Evolutionary conservation across 2,888 invertebrate species (phyloP), one percentile per base, ranked within the genome.

Genomic region (Scrobipalpa costella): DNA sequence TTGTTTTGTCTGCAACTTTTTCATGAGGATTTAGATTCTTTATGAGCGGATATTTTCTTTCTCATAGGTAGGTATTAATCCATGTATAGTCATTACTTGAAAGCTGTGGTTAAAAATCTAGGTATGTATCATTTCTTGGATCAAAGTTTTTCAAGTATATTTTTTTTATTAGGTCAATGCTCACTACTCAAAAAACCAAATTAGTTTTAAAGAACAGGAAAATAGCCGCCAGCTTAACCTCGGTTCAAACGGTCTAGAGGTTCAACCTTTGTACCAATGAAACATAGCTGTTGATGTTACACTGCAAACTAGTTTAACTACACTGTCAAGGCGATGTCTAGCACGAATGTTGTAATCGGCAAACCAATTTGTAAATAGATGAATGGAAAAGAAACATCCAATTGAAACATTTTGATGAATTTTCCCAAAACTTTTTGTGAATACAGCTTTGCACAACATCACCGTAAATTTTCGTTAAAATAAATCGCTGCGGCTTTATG

Each of bases 201-300:
- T 44, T 11, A 11, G 6, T 6, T 9, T 52, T 9, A 52, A 27
- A 5, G 13, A 52, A 52, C 19, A 21, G 21, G 50, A 52, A 52
- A 52, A 52, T 21, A 21, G 9, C 13, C 11, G 7, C 7, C 55
- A 55, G 21, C 9, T 7, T n/a, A 27, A 15, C 55, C 55, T 55
- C 34, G 55, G 7, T 55, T 55, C n/a, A 55, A 55, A 33, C n/a
- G n/a, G 55, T 33, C 33, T 19, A 13, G 15, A 55, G 55, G 55
- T 55, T 7, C 15, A 55, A 55, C 27, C 11, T 55, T 34, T 55
- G 15, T 55, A 44, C 44, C 44, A 44, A 44, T 40, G 40, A 17
- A 50, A 50, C 49, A 49, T 7, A 49, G 49, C 38, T 38, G 38
- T 44, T 44, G 44, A 44, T 44, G 49, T 49, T 17, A 49, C 11